Evolutionary conservation across 2,888 invertebrate genomes (phyloP).

Genomic region (Brachyptera risi): DNA sequence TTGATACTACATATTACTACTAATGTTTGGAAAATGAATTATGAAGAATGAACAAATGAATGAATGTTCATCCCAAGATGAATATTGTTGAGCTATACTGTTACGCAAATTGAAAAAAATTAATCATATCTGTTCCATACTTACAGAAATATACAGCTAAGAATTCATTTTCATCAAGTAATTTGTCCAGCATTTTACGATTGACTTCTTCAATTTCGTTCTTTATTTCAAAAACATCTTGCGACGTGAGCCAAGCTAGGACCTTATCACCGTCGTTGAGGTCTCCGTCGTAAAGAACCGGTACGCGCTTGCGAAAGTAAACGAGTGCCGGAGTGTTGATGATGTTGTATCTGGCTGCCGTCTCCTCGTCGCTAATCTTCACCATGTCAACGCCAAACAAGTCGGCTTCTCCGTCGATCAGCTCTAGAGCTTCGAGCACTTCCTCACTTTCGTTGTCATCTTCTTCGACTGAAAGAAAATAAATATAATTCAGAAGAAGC

Average conservation of each 20-base stretch:
- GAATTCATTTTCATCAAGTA: conserved; percentile 92
- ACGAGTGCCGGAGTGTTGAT: conserved; percentile 81
- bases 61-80: too few relatives aligned
- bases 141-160: conserved; percentile 94
- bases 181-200: conserved; percentile 91
- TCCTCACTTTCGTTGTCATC: conserved; percentile 90
- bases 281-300: conserved; percentile 86
- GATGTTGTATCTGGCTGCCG: conserved; percentile 76
- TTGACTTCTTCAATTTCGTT: conserved; percentile 97
- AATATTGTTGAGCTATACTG: too few relatives aligned
- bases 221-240: conserved; percentile 91
- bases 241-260: conserved; percentile 85
- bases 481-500: too few relatives aligned
- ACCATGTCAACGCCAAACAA: conserved; percentile 90
- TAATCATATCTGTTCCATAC: too few relatives aligned
- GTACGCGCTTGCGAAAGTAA: conserved; percentile 79
- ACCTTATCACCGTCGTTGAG: conserved; percentile 81
- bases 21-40: too few relatives aligned
- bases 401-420: conserved; percentile 93
- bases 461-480: not conserved
- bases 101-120: too few relatives aligned
- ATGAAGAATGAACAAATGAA: too few relatives aligned
- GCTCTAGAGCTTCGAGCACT: conserved; percentile 84
- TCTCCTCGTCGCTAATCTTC: conserved; percentile 78
- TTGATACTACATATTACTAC: too few relatives aligned